phyloP scores from a whole-genome alignment of 1,140 invertebrate genomes.

The Armadillidium nasatum region DNA sequence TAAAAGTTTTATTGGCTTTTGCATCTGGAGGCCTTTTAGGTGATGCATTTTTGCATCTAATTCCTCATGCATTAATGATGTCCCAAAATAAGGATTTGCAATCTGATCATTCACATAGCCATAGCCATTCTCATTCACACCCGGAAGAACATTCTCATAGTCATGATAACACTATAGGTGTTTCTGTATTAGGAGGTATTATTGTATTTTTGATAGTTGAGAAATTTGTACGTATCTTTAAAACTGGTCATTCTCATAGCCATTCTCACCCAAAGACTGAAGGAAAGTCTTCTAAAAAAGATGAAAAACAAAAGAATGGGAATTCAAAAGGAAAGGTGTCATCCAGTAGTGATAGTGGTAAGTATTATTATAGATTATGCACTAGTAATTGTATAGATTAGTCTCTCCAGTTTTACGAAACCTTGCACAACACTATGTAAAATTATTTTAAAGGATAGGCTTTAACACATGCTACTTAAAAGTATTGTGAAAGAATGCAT shows the following conservation, averaged over 20 bases:
- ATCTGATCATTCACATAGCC: constrained; percentile 57
- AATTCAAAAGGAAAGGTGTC: constrained; percentile 48
- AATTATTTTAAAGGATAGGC: no score
- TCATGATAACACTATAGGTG: constrained; percentile 78
- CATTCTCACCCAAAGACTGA: constrained; percentile 56
- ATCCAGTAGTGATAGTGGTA: background rate
- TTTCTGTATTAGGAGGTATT: constrained; percentile 86
- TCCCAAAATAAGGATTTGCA: constrained; percentile 51
- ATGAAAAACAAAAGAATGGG: constrained; percentile 47
- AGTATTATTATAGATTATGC: background rate
- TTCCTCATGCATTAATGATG: constrained; percentile 82
- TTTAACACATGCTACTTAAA: no score
- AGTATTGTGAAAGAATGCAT: no score
- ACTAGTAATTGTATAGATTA: no score
- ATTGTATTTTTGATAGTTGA: constrained; percentile 86
- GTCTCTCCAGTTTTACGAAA: no score
- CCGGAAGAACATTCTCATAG: constrained; percentile 55
- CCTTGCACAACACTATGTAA: no score
- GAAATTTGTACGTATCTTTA: constrained; percentile 84
- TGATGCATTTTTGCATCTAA: constrained; percentile 93
- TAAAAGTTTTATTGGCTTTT: constrained; percentile 88
- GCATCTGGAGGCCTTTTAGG: constrained; percentile 90
- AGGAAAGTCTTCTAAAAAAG: constrained; percentile 51
- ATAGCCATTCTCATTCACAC: constrained; percentile 58
- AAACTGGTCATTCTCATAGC: constrained; percentile 68